Evolutionary conservation across 1,140 invertebrate genomes (phyloP).

Genomic region (Zaprionus davidi): DNA sequence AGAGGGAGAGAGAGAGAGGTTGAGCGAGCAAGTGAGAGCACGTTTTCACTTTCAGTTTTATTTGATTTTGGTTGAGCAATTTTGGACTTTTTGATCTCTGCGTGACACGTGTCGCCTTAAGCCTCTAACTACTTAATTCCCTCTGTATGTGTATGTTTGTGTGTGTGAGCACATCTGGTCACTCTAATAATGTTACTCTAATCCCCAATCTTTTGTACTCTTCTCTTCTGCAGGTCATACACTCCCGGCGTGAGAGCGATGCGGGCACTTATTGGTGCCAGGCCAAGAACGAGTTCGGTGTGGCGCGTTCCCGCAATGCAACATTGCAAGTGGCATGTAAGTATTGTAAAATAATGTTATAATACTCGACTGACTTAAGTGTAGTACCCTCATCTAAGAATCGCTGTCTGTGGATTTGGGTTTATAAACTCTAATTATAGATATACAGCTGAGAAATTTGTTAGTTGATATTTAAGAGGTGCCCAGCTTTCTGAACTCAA

Average conservation of each 20-base stretch:
- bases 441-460: neutral
- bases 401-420: too few relatives aligned
- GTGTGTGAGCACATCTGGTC: neutral
- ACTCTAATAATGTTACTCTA: constrained; percentile 58
- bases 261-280: constrained; percentile 95
- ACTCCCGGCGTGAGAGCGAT: constrained; percentile 87
- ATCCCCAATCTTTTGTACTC: constrained; percentile 39
- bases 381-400: neutral
- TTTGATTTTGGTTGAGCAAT: constrained; percentile 74
- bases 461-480: neutral
- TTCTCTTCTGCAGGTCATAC: constrained; percentile 68
- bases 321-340: constrained; percentile 94
- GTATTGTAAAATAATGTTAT: constrained; percentile 26
- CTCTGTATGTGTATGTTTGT: neutral
- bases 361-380: neutral
- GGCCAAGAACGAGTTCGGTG: constrained; percentile 92
- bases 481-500: neutral
- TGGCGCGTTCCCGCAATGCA: constrained; percentile 91
- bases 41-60: constrained; percentile 65
- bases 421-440: neutral
- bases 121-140: constrained; percentile 36
- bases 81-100: constrained; percentile 72
- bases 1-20: neutral
- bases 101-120: constrained; percentile 64
- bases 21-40: constrained; percentile 11